These are phyloP conservation scores for Strigops habroptila DNA, from an alignment of 2,113 vertebrate species.

Conservation along the genomic window DNA sequence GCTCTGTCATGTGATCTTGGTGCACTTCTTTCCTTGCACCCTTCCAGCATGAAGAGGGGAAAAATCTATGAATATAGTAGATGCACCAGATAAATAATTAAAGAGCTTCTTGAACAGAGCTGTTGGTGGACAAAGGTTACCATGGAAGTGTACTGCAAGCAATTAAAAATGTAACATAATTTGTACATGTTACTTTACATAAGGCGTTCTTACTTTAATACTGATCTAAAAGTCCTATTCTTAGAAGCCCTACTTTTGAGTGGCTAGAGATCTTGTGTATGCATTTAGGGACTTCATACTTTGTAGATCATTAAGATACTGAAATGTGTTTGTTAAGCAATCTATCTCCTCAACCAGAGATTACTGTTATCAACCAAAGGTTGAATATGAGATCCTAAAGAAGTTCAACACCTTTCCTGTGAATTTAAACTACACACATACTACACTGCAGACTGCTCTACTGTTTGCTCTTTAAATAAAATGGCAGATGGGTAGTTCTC, in stretches of 20 bases:
- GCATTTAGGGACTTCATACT: background rate
- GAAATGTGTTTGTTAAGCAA: background rate
- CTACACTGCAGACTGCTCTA: background rate
- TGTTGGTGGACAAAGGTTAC: background rate
- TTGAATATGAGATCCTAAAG: background rate
- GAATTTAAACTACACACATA: background rate
- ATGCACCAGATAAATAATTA: background rate
- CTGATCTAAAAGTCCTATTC: background rate
- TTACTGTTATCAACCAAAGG: background rate
- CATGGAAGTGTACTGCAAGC: background rate
- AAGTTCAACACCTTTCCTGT: background rate
- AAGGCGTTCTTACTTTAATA: background rate
- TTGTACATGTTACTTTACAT: background rate
- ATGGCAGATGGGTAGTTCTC: background rate
- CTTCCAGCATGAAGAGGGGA: background rate
- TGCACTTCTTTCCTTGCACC: background rate
- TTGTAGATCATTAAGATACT: background rate
- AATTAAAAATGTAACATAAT: background rate
- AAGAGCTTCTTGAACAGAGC: background rate
- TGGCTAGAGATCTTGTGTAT: background rate
- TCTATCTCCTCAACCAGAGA: background rate
- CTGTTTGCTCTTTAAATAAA: background rate
- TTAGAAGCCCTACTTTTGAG: background rate
- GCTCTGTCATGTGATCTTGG: background rate
- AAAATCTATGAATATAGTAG: background rate